phyloP scores from a whole-genome alignment of 2,797 vertebrate species.

The Bradypodion pumilum region DNA sequence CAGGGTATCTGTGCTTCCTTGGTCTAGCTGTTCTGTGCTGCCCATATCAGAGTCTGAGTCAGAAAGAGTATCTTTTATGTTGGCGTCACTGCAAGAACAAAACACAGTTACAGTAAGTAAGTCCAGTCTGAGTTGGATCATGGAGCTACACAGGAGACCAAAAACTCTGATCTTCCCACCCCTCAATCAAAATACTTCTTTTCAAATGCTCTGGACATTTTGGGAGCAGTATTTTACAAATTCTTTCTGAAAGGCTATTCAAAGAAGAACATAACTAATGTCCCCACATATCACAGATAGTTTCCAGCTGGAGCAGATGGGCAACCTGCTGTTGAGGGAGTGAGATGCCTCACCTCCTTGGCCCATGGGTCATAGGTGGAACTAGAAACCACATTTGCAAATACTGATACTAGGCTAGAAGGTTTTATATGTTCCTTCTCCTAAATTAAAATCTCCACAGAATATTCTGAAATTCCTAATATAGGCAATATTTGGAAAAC shows the following conservation, averaged over 20 bases:
- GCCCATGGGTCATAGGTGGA: too few relatives aligned
- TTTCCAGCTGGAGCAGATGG: too few relatives aligned
- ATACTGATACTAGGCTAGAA: too few relatives aligned
- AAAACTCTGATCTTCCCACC: too few relatives aligned
- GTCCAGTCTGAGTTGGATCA: fast-evolving
- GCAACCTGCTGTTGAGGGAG: background rate
- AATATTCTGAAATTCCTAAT: background rate
- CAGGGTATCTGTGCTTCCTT: constrained; percentile 85
- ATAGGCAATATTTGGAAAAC: background rate
- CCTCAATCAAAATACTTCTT: background rate
- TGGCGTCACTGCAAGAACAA: constrained; percentile 81
- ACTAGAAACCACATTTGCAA: too few relatives aligned
- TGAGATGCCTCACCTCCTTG: background rate
- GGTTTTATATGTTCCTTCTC: too few relatives aligned
- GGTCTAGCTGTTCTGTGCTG: constrained; percentile 86
- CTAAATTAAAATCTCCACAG: background rate
- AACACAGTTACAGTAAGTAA: constrained; percentile 13
- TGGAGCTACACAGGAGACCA: background rate
- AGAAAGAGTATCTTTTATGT: constrained; percentile 87
- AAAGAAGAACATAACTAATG: background rate
- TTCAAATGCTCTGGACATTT: background rate
- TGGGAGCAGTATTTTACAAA: background rate
- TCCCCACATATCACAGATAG: background rate
- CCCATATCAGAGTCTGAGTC: constrained; percentile 91
- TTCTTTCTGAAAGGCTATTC: background rate